A percentile compares a stretch with the other conserved stretches of the same genome.
These are phyloP conservation scores for Fratercula arctica DNA, from an alignment of 2,797 vertebrate genomes.

Conservation along the genomic window DNA sequence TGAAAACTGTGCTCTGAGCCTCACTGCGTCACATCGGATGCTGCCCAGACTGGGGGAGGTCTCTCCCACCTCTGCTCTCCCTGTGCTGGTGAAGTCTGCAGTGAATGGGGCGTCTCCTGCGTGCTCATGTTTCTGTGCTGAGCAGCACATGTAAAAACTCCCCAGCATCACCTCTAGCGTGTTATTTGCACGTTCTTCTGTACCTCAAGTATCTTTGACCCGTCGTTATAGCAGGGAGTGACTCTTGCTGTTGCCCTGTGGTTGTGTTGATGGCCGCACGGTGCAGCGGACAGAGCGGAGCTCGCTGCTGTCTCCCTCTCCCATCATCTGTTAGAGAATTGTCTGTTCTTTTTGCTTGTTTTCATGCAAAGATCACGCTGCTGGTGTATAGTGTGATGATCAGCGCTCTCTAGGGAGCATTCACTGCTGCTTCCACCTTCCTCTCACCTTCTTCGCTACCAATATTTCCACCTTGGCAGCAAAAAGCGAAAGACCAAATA, in stretches of 20 bases:
- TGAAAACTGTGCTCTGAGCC: neutral
- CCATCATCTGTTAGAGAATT: neutral
- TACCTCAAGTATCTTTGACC: neutral
- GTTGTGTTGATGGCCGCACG: accelerated
- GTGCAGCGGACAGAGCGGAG: neutral
- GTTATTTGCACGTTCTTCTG: accelerated
- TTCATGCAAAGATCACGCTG: accelerated
- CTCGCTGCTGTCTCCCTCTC: neutral
- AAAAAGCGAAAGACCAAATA: neutral
- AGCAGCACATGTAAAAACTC: neutral
- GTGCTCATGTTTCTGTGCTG: accelerated
- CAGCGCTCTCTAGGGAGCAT: neutral
- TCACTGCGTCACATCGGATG: accelerated
- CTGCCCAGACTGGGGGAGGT: neutral
- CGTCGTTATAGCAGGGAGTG: accelerated
- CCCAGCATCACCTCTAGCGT: neutral
- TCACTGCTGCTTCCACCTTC: neutral
- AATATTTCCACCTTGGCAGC: neutral
- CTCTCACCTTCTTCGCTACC: neutral
- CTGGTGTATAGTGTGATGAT: neutral
- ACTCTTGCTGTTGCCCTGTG: accelerated
- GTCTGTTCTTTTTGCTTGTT: neutral
- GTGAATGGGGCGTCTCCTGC: accelerated
- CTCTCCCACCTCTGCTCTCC: neutral
- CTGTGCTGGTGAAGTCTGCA: neutral